Evolutionary conservation across 2,888 invertebrate species (phyloP), one percentile per base, ranked within the genome.

Genomic region (Pecten maximus): DNA sequence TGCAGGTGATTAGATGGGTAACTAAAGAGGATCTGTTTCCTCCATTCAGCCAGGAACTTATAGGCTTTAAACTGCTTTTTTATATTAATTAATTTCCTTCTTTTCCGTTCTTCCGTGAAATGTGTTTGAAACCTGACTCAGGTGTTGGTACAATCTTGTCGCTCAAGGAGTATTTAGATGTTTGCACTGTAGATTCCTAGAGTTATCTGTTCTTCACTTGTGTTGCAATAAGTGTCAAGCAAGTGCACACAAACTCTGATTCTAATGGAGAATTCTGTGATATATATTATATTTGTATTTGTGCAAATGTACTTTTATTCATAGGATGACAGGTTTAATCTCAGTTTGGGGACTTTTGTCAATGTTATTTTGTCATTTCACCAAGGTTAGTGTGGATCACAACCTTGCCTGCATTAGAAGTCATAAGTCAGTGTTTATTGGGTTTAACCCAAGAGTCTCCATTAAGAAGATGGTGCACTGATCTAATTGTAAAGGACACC

Each of bases 1-100:
- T 74, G 28, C 74, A 74, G 35, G 35, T 74, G 35, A 74, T 74
- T 28, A 74, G 35, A 74, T 28, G 35, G 4, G 74, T 74, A 74
- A 35, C 74, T 28, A 35, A 74, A 74, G 74, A 74, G 35, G 74
- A 74, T 35, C 74, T 35, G 10, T 74, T 12, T 10, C 35, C 0
- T 74, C 12, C 35, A 35, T 8, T 1, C 74, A 74, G 74, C 28
- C 10, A 8, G 35, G 28, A 10, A 74, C 28, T 35, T 8, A 44
- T 44, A 19, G 54, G 54, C 54, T 54, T 54, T 54, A 54, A 54
- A 54, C 19, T 6, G 23, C 16, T 23, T 74, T 74, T 74, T 74
- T 74, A 35, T 74, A 74, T 35, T 28, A 74, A 74, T 74, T 74
- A 74, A 74, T 74, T 74, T 74, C 74, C 74, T 74, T 35, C 74